Percentiles rank a stretch among this genome's conserved stretches.
phyloP scores from a whole-genome alignment of 2,113 vertebrate species.

The Pelmatolapia mariae region DNA sequence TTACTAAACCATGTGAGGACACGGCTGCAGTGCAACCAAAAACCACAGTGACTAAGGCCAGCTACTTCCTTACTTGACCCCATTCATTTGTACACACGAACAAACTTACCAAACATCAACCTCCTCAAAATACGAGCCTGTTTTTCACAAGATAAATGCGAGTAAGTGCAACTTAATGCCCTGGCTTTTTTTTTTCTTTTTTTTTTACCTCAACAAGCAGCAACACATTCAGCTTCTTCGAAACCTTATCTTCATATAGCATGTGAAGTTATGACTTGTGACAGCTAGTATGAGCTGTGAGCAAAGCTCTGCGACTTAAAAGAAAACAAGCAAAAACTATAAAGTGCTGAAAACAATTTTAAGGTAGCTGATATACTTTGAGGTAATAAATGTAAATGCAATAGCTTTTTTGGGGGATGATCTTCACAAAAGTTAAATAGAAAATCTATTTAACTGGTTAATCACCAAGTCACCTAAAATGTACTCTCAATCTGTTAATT shows the following conservation, averaged over 20 bases:
- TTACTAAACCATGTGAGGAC: conserved; percentile 16
- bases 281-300: background rate
- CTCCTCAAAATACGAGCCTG: conserved; percentile 23
- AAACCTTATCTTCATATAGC: background rate
- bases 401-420: background rate
- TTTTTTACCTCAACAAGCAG: background rate
- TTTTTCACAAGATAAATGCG: background rate
- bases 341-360: background rate
- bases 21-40: conserved; percentile 8
- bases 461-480: conserved; percentile 5
- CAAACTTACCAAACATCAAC: conserved; percentile 24
- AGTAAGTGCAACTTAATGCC: background rate
- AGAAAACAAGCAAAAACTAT: background rate
- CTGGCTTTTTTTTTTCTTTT: background rate
- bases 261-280: background rate
- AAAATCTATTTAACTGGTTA: conserved; percentile 19
- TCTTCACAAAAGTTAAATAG: background rate
- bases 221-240: background rate
- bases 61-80: background rate
- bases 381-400: background rate
- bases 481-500: background rate
- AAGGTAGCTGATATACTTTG: background rate
- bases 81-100: background rate
- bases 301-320: background rate
- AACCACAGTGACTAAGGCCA: conserved; percentile 20